Base-by-base conservation (phyloP, 2,797 vertebrate genomes). In the Helarctos malayanus region DNA sequence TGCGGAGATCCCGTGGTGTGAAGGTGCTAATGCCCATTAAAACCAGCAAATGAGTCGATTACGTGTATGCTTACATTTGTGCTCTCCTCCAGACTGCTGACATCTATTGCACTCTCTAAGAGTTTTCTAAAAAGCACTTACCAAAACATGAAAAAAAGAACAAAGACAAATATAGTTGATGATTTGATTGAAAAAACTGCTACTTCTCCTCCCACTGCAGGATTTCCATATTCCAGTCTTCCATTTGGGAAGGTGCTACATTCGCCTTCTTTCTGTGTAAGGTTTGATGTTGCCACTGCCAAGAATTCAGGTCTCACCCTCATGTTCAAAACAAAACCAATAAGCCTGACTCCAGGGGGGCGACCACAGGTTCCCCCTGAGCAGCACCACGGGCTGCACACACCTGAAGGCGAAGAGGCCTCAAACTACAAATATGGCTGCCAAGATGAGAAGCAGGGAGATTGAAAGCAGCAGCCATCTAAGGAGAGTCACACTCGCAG, bases 61-160 rank as follows among this genome's bases (percentile, higher is more conserved):
- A 4, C 0, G 13, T 23, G 7, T 3, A 0, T 3, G 19, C 59
- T 32, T 0, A 0, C 12, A 0, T 49, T 5, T 47, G 54, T n/a
- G 32, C 23, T 63, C 35, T 35, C 25, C 6, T 18, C 78, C 61
- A 65, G 63, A 35, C 0, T 27, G 29, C 61, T 10, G 3, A 0
- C 2, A 0, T 11, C 87, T 35, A 2, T 2, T 3, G 21, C 0
- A 0, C 35, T 79, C 68, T 82, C 68, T 29, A 9, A 18, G 68
- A 18, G 25, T 4, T 71, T 52, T 80, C 69, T 63, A 15, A 52
- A 81, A 78, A 32, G n/a, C 29, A 21, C 65, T 47, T 19, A 38
- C 29, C 11, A 7, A n/a, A 94, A 61, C 23, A 3, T 5, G 19
- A 15, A 21, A 76, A 9, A 14, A 83, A 81, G 56, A 69, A 38